These are phyloP conservation scores for Diploptera punctata DNA, from an alignment of 2,888 invertebrate species.

Conservation along the genomic window DNA sequence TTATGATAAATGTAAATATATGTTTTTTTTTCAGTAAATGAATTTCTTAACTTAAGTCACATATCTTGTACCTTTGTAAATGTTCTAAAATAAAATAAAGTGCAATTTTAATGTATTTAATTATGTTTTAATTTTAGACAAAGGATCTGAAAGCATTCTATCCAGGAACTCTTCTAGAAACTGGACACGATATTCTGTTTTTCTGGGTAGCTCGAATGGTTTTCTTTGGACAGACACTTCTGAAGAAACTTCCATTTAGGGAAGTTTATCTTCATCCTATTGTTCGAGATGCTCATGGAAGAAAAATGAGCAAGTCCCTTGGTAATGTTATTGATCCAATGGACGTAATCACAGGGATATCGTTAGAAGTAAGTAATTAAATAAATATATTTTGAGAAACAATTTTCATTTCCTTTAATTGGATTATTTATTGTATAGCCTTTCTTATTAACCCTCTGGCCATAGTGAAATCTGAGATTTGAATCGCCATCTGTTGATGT, in stretches of 20 bases:
- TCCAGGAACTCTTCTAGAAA: conserved; percentile 92
- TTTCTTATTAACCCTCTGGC: no score
- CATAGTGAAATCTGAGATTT: no score
- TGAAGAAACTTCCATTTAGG: conserved; percentile 90
- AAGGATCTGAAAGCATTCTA: conserved; percentile 81
- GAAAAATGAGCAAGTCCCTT: conserved; percentile 98
- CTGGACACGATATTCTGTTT: conserved; percentile 97
- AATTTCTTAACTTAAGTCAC: no score
- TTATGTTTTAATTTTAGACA: conserved; percentile 53
- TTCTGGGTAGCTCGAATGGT: conserved; percentile 99
- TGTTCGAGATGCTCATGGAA: conserved; percentile 96
- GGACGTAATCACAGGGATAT: conserved; percentile 90
- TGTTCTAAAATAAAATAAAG: no score
- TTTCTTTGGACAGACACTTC: conserved; percentile 91
- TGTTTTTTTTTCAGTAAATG: no score
- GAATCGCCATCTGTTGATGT: no score
- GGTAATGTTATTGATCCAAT: conserved; percentile 98
- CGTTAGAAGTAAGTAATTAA: conserved; percentile 65
- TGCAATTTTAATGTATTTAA: not conserved
- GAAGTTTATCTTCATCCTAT: conserved; percentile 96
- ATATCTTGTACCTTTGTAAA: no score
- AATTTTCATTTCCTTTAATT: no score
- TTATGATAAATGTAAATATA: no score
- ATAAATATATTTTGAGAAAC: no score
- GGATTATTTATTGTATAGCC: no score